Base-by-base conservation (phyloP, 2,797 vertebrate species). In the Eidolon dupreanum region DNA sequence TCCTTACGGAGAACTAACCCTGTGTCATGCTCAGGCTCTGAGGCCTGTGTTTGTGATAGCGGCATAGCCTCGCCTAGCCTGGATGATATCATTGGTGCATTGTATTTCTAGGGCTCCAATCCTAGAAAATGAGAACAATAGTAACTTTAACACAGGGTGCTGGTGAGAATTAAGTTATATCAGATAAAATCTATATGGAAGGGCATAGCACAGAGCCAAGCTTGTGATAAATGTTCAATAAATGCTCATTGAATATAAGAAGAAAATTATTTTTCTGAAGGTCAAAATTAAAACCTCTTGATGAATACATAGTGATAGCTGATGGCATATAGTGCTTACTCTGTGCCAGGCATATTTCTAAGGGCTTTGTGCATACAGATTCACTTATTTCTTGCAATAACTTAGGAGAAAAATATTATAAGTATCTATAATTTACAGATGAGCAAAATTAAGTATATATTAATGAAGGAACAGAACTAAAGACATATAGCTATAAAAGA, bases 41-140 rank as follows among this genome's bases (percentile, higher is more conserved):
- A 74, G 51, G 36, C 36, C 6, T 59, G 43, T 43, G 38, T 22
- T 51, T 36, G 53, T n/a, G 38, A 24, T 19, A 6, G 28, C 0
- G 6, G 19, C 19, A 59, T 0, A 41, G 51, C 15, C 53, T 87
- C 9, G 0, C 17, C 43, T 51, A 1, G n/a, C 43, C 86, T 78
- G 17, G 41, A 16, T 19, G 41, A 55, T 7, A 11, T 0, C n/a
- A 26, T 15, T 15, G 59, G 11, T 0, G 0, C 10, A 1, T 2
- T 3, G 38, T 1, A 5, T 61, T 73, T 89, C 55, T 36, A 51
- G n/a, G 33, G 51, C 43, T 65, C 49, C 19, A n/a, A 63, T 22
- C 61, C 46, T 6, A 43, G 82, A 53, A 36, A 46, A 73, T 5
- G 22, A 77, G 28, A 74, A 83, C 5, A n/a, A 46, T 16, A 10